Base-by-base conservation (phyloP, 2,113 vertebrate genomes). In the Cyanistes caeruleus region DNA sequence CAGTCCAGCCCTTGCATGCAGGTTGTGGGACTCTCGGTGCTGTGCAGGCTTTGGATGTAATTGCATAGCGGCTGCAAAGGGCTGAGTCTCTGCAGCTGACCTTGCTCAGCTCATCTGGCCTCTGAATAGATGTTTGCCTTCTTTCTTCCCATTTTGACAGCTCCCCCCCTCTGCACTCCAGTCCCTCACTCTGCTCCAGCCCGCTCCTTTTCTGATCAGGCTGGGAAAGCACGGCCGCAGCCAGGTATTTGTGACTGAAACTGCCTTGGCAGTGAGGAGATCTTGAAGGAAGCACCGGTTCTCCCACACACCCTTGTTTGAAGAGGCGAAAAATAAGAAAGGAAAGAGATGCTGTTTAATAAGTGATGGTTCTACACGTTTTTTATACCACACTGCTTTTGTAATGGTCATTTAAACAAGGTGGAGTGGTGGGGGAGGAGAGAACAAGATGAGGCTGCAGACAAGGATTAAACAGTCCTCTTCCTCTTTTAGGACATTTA, bases 11-110 rank as follows among this genome's bases (percentile, higher is more conserved):
- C 53, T 69, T 68, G 90, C 56, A 79, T 78, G 62, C 67, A 93
- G 86, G 92, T 25, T 97, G 84, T 83, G 89, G 94, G 97, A 96
- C 93, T 96, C 75, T 84, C 2, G 19, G 82, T 87, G 72, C 97
- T 92, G 89, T 96, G 97, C 96, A 97, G 98, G 97, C 94, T 98
- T 98, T 69, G 87, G 96, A 80, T n/a, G 91, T 98, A 98, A 98
- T 98, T 96, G 97, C 81, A 96, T 93, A 97, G 98, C 97, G 98
- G 96, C 97, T 96, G 84, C 78, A 94, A 95, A 87, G 97, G 96
- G 95, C 96, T 94, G 81, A 67, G 84, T 69, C 93, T 93, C 96
- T 90, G 94, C 84, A 96, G 96, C 98, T 98, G 97, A 98, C 98
- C 97, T 98, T 96, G 95, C 96, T 97, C 92, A 59, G 94, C 1